Base-by-base conservation (phyloP, 2,797 vertebrate species). In the Gephyroberyx darwinii region DNA sequence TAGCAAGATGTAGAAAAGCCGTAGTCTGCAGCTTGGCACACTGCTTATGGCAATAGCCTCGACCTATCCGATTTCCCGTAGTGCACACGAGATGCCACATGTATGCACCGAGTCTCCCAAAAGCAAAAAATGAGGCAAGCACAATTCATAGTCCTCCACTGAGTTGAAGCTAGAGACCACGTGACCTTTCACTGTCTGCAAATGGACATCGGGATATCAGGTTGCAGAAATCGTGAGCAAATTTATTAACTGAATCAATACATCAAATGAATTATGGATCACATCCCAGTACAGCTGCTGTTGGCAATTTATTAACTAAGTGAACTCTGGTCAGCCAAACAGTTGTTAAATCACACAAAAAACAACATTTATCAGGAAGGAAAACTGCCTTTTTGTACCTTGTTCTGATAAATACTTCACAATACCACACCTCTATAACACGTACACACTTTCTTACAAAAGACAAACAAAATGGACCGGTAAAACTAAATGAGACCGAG, bases 401-500 rank as follows among this genome's bases (percentile, higher is more conserved):
- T 35, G 19, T n/a, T 71, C 43, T 78, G 26, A 65, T 66, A 45
- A 45, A 45, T 16, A 76, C 33, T 78, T 82, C 52, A 52, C 67
- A 52, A 47, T 37, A 33, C 52, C 41, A 53, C 8, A 19, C 19
- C 22, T 22, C 47, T 71, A 75, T 75, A 84, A 82, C 82, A 77
- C 56, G 52, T 17, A 55, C 80, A 66, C 54, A 0, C 0, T 59
- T 39, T 67, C 78, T 75, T 69, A 69, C 74, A 69, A 52, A 66
- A 70, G 59, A 57, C 73, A 60, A 58, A 75, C 73, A 79, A 77
- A 88, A 72, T 53, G 54, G 45, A 62, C 50, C 60, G 62, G 84
- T 83, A 74, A 81, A 69, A 70, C 60, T 50, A 71, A 84, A 88
- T 77, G 33, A 35, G 7, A 35, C 33, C 33, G 68, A 80, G 84